A percentile compares a stretch with the other conserved stretches of the same genome.
These are phyloP conservation scores for Lordiphosa clarofinis DNA, from an alignment of 1,140 invertebrate species.

Conservation along the genomic window DNA sequence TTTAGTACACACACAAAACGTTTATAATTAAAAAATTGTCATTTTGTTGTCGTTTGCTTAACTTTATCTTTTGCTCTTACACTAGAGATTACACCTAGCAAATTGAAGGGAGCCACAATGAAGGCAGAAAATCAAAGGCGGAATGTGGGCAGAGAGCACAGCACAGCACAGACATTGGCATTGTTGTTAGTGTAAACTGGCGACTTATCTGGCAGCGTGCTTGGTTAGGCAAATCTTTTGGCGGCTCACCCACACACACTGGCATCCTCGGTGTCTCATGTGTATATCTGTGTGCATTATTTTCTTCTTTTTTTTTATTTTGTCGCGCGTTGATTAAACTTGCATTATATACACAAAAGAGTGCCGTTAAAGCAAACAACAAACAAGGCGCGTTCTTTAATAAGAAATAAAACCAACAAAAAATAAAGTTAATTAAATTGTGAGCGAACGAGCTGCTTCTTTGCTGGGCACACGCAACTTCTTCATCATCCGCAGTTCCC, in stretches of 20 bases:
- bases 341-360: slow-evolving; percentile 68
- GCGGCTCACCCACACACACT: slow-evolving; percentile 22
- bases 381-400: slow-evolving; percentile 62
- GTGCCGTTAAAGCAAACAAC: slow-evolving; percentile 65
- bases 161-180: slow-evolving; percentile 32
- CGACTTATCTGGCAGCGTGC: slow-evolving; percentile 52
- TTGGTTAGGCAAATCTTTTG: slow-evolving; percentile 62
- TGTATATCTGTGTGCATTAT: slow-evolving; percentile 27
- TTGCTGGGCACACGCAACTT: slow-evolving; percentile 53
- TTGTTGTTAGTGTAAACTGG: slow-evolving; percentile 8
- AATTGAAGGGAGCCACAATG: slow-evolving; percentile 28
- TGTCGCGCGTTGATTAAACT: slow-evolving; percentile 73
- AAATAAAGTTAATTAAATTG: slow-evolving; percentile 72
- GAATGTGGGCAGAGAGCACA: slow-evolving; percentile 20
- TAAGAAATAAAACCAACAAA: slow-evolving; percentile 55
- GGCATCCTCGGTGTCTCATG: slow-evolving; percentile 1
- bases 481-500: slow-evolving; percentile 66
- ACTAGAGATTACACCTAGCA: slow-evolving; percentile 65
- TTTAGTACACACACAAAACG: slow-evolving; percentile 2
- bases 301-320: slow-evolving; percentile 33
- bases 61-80: slow-evolving; percentile 65
- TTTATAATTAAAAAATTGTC: slow-evolving; percentile 74
- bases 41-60: slow-evolving; percentile 69
- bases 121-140: slow-evolving; percentile 43
- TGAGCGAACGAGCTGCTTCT: slow-evolving; percentile 30